Evolutionary conservation across 30 jellyfish, hydroid and myxozoan genomes (phyloP).

Genomic region (Hydractinia symbiolongicarpus): DNA sequence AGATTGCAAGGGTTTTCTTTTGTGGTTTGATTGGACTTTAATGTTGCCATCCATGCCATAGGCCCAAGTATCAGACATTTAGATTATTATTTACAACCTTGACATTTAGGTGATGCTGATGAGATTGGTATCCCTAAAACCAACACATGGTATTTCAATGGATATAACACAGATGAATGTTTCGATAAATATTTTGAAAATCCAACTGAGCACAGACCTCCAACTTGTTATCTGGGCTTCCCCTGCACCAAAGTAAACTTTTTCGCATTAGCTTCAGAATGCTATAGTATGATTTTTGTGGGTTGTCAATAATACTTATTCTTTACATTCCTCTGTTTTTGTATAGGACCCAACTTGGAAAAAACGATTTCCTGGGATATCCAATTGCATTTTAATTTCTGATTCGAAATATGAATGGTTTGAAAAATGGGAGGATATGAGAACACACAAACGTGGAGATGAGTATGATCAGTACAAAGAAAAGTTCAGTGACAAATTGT

Average conservation of each 20-base stretch:
- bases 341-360: slow-evolving; percentile 87
- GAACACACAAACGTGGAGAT: slow-evolving; percentile 88
- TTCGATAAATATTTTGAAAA: slow-evolving; percentile 59
- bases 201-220: slow-evolving; percentile 76
- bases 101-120: slow-evolving; percentile 63
- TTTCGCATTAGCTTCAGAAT: not conserved
- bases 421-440: slow-evolving; percentile 65
- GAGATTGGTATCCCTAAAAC: slow-evolving; percentile 81
- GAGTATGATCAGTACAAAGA: slow-evolving; percentile 71
- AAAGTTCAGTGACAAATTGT: slow-evolving; percentile 51
- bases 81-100: too few relatives aligned
- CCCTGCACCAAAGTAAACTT: slow-evolving; percentile 73
- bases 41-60: too few relatives aligned
- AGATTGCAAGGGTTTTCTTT: too few relatives aligned
- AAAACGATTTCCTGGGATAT: slow-evolving; percentile 70
- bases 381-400: slow-evolving; percentile 76
- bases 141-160: slow-evolving; percentile 90
- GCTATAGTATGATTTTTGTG: not conserved
- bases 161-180: slow-evolving; percentile 80
- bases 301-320: not conserved
- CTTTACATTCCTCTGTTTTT: not conserved
- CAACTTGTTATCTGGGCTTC: slow-evolving; percentile 78
- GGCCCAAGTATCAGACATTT: too few relatives aligned
- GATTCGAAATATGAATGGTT: slow-evolving; percentile 92
- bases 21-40: too few relatives aligned